Percentiles rank a stretch among this genome's conserved stretches.
Conservation (phyloP, 1,140 invertebrate species). For the Drosophila tsacasi region DNA sequence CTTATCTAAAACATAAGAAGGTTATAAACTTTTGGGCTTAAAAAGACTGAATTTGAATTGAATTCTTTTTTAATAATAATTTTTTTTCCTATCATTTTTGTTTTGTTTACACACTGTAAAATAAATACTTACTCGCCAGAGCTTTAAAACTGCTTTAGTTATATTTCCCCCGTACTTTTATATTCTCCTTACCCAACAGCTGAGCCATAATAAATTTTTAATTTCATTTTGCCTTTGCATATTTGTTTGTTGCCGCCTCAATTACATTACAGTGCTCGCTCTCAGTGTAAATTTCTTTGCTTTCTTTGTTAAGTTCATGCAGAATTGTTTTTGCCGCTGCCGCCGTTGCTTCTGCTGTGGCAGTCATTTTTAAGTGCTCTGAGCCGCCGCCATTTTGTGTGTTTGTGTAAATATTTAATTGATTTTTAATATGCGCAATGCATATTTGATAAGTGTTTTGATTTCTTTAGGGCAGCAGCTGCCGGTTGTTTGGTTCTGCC, state of each 20-base stretch:
- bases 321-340: constrained; percentile 47
- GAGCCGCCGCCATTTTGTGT: constrained; percentile 58
- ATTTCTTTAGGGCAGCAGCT: constrained; percentile 55
- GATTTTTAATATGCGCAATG: constrained; percentile 78
- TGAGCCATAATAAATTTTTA: constrained; percentile 77
- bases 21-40: no score
- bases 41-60: not conserved
- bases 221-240: constrained; percentile 65
- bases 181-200: constrained; percentile 28
- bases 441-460: constrained; percentile 77
- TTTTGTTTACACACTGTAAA: not conserved
- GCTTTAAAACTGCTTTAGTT: constrained; percentile 17
- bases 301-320: constrained; percentile 47
- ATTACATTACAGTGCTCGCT: constrained; percentile 67
- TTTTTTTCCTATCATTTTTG: not conserved
- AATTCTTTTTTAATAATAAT: no score
- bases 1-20: no score
- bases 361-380: constrained; percentile 50
- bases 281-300: constrained; percentile 23
- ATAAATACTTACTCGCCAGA: not conserved
- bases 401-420: constrained; percentile 80
- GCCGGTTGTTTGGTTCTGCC: constrained; percentile 4
- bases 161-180: not conserved
- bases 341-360: constrained; percentile 18
- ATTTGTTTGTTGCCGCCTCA: constrained; percentile 56